Base-by-base conservation (phyloP, 2,113 vertebrate genomes). In the Murina feae region DNA sequence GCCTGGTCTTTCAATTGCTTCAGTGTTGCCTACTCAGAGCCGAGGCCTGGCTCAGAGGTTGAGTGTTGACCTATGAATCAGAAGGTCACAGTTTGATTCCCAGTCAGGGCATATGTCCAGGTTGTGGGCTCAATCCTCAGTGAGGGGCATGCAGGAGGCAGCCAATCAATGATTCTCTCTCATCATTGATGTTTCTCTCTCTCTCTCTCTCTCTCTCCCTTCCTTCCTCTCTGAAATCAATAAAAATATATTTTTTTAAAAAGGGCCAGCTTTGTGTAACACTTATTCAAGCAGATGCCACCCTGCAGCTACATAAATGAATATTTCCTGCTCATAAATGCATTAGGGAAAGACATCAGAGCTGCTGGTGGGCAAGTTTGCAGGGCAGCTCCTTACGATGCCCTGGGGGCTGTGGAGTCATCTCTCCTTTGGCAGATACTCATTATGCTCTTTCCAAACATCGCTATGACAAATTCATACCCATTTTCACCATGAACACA, bases 1-100 rank as follows among this genome's bases (percentile, higher is more conserved):
- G 21, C 49, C 94, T 47, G 79, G 30, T 58, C 84, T 80, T 94
- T 83, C 89, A 37, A 89, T 47, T 91, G 94, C 10, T 97, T 89
- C 91, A 1, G n/a, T 42, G 9, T 55, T 60, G 51, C 49, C 58
- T 28, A 11, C 23, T 0, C 11, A 53, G 81, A 37, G 42, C 14
- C 0, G 1, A n/a, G 0, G 3, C 28, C 21, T 32, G 58, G 9
- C 58, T 60, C 58, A 60, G 58, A 28, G 58, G 25, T 60, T 60
- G 25, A 60, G 25, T 60, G 58, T 60, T 28, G 58, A 60, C 58
- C 58, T 28, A 60, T 1, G 58, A 60, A 60, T 25, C 58, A 60
- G 58, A 10, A 60, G 25, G 58, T 60, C 58, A 60, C 58, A 0
- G 9, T 60, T 60, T 10, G 23, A 60, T 60, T 28, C 58, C 23